Conservation (phyloP, 2,797 vertebrate genomes). For the Lepus oiostolus region DNA sequence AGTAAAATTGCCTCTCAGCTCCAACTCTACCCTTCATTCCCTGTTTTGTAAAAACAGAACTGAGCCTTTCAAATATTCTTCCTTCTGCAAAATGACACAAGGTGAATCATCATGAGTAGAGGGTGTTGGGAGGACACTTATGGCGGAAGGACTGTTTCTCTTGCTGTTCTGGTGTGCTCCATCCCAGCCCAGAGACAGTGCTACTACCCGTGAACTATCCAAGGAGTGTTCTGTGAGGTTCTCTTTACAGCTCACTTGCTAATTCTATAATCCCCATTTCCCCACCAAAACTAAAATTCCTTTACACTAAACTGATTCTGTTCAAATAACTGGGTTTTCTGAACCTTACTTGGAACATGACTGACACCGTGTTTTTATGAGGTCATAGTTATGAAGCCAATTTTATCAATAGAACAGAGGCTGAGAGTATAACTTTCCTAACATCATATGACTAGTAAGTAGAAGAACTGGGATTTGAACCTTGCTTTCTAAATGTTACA, state of each 20-base stretch:
- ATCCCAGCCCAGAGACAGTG: background rate
- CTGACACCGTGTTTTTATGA: background rate
- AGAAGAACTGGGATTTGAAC: background rate
- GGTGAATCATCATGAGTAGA: background rate
- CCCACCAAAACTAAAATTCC: background rate
- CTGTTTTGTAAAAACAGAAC: background rate
- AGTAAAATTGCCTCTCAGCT: background rate
- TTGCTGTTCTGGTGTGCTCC: background rate
- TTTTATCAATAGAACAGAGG: background rate
- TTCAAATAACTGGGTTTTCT: conserved; percentile 4
- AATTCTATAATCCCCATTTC: background rate
- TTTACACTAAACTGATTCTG: conserved; percentile 1
- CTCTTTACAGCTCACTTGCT: background rate
- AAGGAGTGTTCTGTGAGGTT: background rate
- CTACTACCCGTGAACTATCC: background rate
- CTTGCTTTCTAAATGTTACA: background rate
- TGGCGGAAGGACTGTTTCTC: background rate
- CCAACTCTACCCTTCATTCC: background rate
- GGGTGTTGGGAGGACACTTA: background rate
- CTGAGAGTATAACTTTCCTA: background rate
- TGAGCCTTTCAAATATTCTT: background rate
- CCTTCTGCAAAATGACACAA: background rate
- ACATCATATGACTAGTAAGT: background rate
- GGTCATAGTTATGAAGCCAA: background rate
- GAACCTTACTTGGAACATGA: background rate